A percentile compares a stretch with the other conserved stretches of the same genome.
phyloP scores from a whole-genome alignment of 2,888 invertebrate genomes.

The Agriopis leucophaearia region DNA sequence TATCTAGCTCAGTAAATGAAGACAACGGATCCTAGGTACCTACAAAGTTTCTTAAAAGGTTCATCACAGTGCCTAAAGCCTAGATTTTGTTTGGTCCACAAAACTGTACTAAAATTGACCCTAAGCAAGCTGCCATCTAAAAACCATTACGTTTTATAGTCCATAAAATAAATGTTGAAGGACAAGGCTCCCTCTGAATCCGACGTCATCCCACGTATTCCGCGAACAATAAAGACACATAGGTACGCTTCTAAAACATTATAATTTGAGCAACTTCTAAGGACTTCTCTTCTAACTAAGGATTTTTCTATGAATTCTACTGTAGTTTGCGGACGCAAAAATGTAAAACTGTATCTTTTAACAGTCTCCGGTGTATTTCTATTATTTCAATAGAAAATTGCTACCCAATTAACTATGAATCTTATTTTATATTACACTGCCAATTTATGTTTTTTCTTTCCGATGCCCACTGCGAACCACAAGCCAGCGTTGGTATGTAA shows the following conservation, averaged over 20 bases:
- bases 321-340: background rate
- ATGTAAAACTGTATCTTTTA: background rate
- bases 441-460: background rate
- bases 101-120: constrained; percentile 49
- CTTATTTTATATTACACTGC: background rate
- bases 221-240: constrained; percentile 12
- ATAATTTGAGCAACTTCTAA: background rate
- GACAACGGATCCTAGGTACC: background rate
- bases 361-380: background rate
- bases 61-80: background rate
- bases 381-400: too few species aligned
- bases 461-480: too few species aligned
- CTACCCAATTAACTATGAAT: too few species aligned
- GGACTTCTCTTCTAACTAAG: too few species aligned
- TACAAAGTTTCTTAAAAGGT: background rate
- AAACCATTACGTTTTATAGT: constrained; percentile 62
- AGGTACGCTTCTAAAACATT: constrained; percentile 4
- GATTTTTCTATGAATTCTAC: background rate
- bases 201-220: constrained; percentile 21
- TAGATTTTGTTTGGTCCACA: constrained; percentile 25
- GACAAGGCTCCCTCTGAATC: constrained; percentile 46
- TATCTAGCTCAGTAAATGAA: background rate
- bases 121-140: constrained; percentile 52
- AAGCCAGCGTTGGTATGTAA: too few species aligned
- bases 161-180: constrained; percentile 42